These are phyloP conservation scores for Drosophila jambulina DNA, from an alignment of 1,140 invertebrate species.

Conservation along the genomic window DNA sequence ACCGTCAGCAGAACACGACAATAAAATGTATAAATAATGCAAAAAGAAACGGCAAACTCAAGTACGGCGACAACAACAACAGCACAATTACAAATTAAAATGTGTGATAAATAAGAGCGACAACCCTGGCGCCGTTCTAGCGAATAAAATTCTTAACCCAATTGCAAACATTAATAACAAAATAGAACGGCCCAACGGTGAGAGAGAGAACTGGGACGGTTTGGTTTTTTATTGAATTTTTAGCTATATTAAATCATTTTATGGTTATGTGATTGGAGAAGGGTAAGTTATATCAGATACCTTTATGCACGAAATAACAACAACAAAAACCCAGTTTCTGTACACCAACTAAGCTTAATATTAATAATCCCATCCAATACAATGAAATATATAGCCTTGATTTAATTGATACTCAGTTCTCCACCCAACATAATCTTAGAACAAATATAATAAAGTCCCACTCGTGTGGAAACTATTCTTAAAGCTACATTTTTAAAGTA, in stretches of 20 bases:
- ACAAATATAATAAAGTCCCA: not conserved
- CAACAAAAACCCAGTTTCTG: too few relatives aligned
- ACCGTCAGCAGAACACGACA: slow-evolving; percentile 43
- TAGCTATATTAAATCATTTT: slow-evolving; percentile 17
- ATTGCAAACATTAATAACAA: slow-evolving; percentile 68
- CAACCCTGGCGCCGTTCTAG: slow-evolving; percentile 18
- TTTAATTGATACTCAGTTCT: too few relatives aligned
- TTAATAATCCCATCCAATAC: not conserved
- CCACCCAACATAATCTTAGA: not conserved
- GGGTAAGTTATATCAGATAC: slow-evolving; percentile 7
- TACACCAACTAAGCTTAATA: too few relatives aligned
- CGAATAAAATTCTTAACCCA: slow-evolving; percentile 59
- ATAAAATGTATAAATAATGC: slow-evolving; percentile 74
- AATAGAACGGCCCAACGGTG: slow-evolving; percentile 27
- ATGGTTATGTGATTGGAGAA: slow-evolving; percentile 23
- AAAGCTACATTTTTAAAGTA: not conserved
- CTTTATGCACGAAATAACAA: slow-evolving; percentile 8
- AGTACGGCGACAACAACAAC: slow-evolving; percentile 53
- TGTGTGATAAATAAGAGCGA: slow-evolving; percentile 35
- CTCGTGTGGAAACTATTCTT: not conserved
- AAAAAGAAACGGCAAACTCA: slow-evolving; percentile 40
- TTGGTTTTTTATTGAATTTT: slow-evolving; percentile 11
- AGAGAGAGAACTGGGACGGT: not conserved
- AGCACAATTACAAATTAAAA: slow-evolving; percentile 70
- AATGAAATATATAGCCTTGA: not conserved